Evolutionary conservation across 2,888 invertebrate genomes (phyloP), one percentile per base, ranked within the genome.

Genomic region (Synergus itoensis): DNA sequence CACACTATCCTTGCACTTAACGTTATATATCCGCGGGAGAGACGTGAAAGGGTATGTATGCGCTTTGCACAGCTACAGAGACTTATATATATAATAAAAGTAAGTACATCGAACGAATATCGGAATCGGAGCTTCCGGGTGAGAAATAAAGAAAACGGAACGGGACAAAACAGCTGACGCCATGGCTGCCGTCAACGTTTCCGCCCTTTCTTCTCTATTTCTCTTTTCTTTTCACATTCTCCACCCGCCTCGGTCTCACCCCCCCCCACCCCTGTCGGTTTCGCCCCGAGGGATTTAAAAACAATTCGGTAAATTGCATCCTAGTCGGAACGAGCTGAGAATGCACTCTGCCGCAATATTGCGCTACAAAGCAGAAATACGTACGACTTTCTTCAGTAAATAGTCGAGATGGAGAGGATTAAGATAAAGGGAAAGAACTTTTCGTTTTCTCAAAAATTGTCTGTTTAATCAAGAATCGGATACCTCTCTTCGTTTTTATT

Each of bases 111-210:
- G 84, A 84, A 80, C 84, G 84, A 88, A 86, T 87, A 87, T 87
- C 84, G 83, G 85, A 81, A 85, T 84, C 83, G 84, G 77, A 83
- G 83, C 85, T 86, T 85, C 87, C 86, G 87, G 87, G 86, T 84
- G 83, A 86, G 85, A 88, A 89, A 88, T 89, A 90, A 89, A 88
- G 86, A 89, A 89, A 85, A 84, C 86, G 82, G 82, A 82, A 85
- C 85, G 87, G 88, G 87, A 89, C 89, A 90, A 91, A 91, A 90
- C 90, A 90, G 90, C 90, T 91, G 90, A 91, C 90, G 89, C 88
- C 88, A 90, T 90, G 89, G 88, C 88, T 87, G 89, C 88, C 87
- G 86, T 84, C 87, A 85, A 81, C 81, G 82, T 82, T 83, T 84
- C 82, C 83, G 85, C 83, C 83, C 82, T 81, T 83, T 69, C 65